phyloP scores from a whole-genome alignment of 2,888 invertebrate genomes.

The Dryadula phaetusa region DNA sequence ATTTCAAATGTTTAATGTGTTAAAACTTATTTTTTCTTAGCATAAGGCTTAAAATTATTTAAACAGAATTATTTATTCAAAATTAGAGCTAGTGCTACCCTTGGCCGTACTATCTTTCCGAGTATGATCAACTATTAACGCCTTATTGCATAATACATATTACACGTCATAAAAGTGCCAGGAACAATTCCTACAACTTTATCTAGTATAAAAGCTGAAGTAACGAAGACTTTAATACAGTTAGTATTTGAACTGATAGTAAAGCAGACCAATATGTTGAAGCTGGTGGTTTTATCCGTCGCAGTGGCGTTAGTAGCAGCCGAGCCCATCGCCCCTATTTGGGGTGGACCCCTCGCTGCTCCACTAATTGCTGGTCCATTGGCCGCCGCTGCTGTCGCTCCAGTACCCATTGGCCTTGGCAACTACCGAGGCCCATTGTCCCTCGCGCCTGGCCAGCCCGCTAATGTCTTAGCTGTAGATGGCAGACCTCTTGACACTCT shows the following conservation, averaged over 20 bases:
- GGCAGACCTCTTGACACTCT: conserved; percentile 79
- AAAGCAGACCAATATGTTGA: conserved; percentile 84
- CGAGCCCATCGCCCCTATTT: conserved; percentile 57
- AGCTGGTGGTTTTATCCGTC: conserved; percentile 86
- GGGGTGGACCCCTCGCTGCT: conserved; percentile 48
- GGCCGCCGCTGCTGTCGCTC: conserved; percentile 53
- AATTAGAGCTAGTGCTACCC: no score
- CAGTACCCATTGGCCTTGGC: conserved; percentile 53
- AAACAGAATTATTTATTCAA: no score
- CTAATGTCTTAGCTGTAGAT: conserved; percentile 73
- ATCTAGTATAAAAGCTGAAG: conserved; percentile 70
- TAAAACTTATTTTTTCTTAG: no score
- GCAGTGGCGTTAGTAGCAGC: conserved; percentile 84
- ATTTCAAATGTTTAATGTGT: no score
- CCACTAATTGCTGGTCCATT: conserved; percentile 34
- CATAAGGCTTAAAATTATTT: no score
- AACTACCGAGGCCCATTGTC: conserved; percentile 77
- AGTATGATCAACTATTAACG: no score
- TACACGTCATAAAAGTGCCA: conserved; percentile 65
- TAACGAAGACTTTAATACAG: conserved; percentile 66
- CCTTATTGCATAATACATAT: conserved; percentile 47
- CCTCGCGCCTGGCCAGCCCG: conserved; percentile 75
- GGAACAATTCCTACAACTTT: conserved; percentile 70
- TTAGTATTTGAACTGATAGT: conserved; percentile 67
- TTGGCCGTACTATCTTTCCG: no score